Conservation (phyloP, 2,113 vertebrate genomes). For the Pteronura brasiliensis region DNA sequence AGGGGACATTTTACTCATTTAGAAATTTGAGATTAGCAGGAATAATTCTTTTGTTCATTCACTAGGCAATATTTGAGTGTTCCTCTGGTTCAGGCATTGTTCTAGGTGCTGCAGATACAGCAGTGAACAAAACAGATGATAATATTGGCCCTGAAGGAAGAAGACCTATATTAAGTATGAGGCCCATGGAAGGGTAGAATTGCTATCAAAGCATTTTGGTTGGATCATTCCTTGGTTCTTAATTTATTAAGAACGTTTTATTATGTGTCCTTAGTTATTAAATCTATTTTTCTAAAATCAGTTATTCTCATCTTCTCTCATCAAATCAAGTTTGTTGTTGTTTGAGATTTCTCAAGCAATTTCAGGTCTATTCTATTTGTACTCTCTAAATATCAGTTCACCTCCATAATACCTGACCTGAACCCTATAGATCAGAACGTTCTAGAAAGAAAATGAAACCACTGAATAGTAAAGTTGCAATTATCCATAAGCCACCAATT, state of each 20-base stretch:
- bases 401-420: background rate
- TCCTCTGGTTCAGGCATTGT: background rate
- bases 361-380: background rate
- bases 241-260: background rate
- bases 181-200: background rate
- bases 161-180: background rate
- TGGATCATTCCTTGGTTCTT: background rate
- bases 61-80: background rate
- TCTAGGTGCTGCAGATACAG: background rate
- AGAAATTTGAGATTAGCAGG: background rate
- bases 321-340: background rate
- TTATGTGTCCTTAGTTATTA: background rate
- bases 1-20: background rate
- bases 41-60: background rate
- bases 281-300: background rate
- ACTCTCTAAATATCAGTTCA: background rate
- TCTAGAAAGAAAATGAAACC: conserved; percentile 46
- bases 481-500: conserved; percentile 43
- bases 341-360: background rate
- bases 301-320: background rate
- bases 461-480: background rate
- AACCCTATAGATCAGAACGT: conserved; percentile 11
- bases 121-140: background rate
- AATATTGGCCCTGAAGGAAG: background rate
- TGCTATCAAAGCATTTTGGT: background rate